phyloP scores from a whole-genome alignment of 2,888 invertebrate genomes.

The Bedellia somnulentella region DNA sequence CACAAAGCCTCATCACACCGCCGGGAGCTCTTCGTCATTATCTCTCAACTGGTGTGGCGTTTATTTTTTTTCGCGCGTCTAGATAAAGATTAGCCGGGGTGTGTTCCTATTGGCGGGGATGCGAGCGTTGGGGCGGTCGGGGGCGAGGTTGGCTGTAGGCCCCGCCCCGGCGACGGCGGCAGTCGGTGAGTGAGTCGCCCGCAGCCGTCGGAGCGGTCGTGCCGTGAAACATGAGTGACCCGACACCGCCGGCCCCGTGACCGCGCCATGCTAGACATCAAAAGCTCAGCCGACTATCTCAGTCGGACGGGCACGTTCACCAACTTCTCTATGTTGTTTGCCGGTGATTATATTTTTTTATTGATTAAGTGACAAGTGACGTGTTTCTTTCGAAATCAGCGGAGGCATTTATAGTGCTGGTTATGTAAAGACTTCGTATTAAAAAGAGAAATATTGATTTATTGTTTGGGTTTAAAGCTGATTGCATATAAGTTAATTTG shows the following conservation, averaged over 20 bases:
- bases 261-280: conserved; percentile 83
- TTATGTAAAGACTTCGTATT: conserved; percentile 4
- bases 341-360: conserved; percentile 67
- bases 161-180: conserved; percentile 13
- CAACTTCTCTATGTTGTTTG: conserved; percentile 94
- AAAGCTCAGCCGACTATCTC: conserved; percentile 88
- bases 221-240: too few relatives aligned
- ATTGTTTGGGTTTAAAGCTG: too few relatives aligned
- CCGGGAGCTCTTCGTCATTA: conserved; percentile 43
- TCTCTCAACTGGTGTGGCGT: conserved; percentile 51
- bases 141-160: conserved; percentile 9
- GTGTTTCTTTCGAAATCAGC: conserved; percentile 20
- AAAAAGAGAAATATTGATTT: too few relatives aligned
- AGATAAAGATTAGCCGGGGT: conserved; percentile 58
- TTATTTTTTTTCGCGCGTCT: conserved; percentile 45
- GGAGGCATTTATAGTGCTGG: conserved; percentile 15
- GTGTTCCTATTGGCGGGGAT: conserved; percentile 44
- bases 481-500: too few relatives aligned
- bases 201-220: too few relatives aligned
- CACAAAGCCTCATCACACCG: conserved; percentile 50
- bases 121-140: conserved; percentile 23
- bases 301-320: conserved; percentile 89
- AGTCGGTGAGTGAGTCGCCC: too few relatives aligned
- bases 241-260: conserved; percentile 22
- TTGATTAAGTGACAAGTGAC: conserved; percentile 19